Percentiles rank a stretch among this genome's conserved stretches.
Evolutionary conservation across 2,113 vertebrate genomes (phyloP).

Genomic region (Lutjanus erythropterus): DNA sequence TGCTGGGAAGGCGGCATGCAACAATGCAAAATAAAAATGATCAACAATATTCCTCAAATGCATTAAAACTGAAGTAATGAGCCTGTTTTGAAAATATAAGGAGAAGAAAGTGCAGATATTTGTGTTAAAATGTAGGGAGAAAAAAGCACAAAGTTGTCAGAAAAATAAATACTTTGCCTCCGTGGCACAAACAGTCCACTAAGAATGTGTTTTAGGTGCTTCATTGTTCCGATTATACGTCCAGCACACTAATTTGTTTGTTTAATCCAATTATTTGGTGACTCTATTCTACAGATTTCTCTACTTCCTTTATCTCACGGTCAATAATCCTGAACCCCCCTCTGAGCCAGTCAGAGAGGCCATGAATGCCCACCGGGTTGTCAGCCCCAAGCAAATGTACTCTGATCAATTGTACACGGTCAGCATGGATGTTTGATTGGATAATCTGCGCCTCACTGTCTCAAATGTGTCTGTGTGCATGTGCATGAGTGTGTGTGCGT

Average conservation of each 20-base stretch:
- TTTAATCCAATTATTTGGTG: slow-evolving; percentile 66
- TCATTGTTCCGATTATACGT: slow-evolving; percentile 38
- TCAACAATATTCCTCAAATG: too few species aligned
- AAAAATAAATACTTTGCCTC: too few species aligned
- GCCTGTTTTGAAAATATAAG: too few species aligned
- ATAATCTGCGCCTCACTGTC: slow-evolving; percentile 69
- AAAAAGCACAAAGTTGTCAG: too few species aligned
- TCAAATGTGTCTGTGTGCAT: not conserved
- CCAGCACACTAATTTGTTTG: slow-evolving; percentile 60
- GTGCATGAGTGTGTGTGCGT: not conserved
- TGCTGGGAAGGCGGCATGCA: too few species aligned
- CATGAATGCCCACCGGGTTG: slow-evolving; percentile 47
- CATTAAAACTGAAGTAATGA: too few species aligned
- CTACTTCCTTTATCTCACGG: slow-evolving; percentile 51
- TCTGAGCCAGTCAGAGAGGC: slow-evolving; percentile 53
- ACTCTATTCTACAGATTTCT: slow-evolving; percentile 58
- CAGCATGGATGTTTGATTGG: slow-evolving; percentile 64
- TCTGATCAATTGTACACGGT: slow-evolving; percentile 66
- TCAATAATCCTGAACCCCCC: slow-evolving; percentile 70
- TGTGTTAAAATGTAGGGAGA: too few species aligned
- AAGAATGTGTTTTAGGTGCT: slow-evolving; percentile 1
- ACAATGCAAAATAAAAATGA: too few species aligned
- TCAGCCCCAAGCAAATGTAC: slow-evolving; percentile 47
- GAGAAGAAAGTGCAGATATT: too few species aligned
- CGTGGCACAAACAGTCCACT: slow-evolving; percentile 14